These are phyloP conservation scores for Papilio helenus DNA, from an alignment of 1,140 invertebrate species.

Conservation along the genomic window DNA sequence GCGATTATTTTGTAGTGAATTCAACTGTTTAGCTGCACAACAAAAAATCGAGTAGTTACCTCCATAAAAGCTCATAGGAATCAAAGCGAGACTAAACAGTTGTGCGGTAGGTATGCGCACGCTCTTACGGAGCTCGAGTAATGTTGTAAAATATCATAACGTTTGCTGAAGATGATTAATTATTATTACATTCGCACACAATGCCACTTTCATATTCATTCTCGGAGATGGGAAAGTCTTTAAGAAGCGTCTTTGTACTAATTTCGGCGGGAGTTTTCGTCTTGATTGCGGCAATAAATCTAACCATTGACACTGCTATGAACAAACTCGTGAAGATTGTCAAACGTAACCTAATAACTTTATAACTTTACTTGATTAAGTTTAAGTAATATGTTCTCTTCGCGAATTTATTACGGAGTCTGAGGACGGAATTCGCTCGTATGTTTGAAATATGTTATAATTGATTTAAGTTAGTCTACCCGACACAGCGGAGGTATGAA, in stretches of 20 bases:
- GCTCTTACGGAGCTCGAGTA: too few species aligned
- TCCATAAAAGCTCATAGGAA: too few species aligned
- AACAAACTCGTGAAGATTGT: constrained; percentile 23
- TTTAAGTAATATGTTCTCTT: constrained; percentile 23
- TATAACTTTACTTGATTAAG: constrained; percentile 30
- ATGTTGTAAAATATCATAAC: neutral
- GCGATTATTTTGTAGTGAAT: too few species aligned
- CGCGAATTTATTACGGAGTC: constrained; percentile 10
- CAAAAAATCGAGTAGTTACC: too few species aligned
- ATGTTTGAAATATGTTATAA: constrained; percentile 11
- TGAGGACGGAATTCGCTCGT: constrained; percentile 21
- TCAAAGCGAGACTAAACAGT: too few species aligned
- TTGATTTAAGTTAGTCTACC: constrained; percentile 4
- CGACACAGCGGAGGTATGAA: neutral
- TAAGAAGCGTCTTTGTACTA: constrained; percentile 9
- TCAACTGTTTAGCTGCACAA: too few species aligned
- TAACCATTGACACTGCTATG: constrained; percentile 30
- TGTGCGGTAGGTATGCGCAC: too few species aligned
- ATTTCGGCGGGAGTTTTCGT: constrained; percentile 7
- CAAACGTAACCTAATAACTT: constrained; percentile 34
- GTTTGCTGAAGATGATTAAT: constrained; percentile 3
- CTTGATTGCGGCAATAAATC: constrained; percentile 34
- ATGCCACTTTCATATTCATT: constrained; percentile 16
- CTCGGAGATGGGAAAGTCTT: neutral
- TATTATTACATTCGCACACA: neutral